These are phyloP conservation scores for Leptatherina wallacei DNA, from an alignment of 2,797 vertebrate genomes.

Conservation along the genomic window DNA sequence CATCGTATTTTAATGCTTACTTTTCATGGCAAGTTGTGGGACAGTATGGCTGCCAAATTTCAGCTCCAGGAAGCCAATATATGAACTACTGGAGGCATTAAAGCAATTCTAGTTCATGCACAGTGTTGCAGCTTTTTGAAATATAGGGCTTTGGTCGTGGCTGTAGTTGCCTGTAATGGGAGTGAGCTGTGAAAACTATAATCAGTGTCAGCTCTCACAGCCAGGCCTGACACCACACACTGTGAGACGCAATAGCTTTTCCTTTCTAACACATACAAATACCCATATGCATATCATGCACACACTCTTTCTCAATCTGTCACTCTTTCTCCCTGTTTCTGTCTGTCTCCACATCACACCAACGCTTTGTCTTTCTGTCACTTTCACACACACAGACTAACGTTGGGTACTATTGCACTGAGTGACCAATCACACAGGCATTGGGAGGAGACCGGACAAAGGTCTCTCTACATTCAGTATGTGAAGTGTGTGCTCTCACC, in stretches of 20 bases:
- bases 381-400: conserved; percentile 39
- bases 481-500: conserved; percentile 66
- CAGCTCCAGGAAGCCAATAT: conserved; percentile 53
- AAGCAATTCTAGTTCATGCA: conserved; percentile 73
- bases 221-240: conserved; percentile 80
- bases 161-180: conserved; percentile 79
- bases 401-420: conserved; percentile 66
- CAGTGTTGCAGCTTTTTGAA: conserved; percentile 79
- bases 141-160: conserved; percentile 76
- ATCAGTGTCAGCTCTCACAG: conserved; percentile 82
- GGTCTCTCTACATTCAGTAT: conserved; percentile 69
- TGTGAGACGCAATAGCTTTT: conserved; percentile 72
- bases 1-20: conserved; percentile 30
- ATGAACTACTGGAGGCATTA: conserved; percentile 65
- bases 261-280: conserved; percentile 49
- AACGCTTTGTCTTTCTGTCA: conserved; percentile 25
- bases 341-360: conserved; percentile 41
- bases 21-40: conserved; percentile 36
- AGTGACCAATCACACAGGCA: conserved; percentile 69
- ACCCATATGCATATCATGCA: conserved; percentile 39
- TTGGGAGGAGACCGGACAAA: conserved; percentile 64
- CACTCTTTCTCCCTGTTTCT: conserved; percentile 39
- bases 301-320: conserved; percentile 51
- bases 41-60: conserved; percentile 49
- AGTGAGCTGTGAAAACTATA: conserved; percentile 83